Conservation (phyloP, 2,888 invertebrate species). For the Microlaimidae sp. region DNA sequence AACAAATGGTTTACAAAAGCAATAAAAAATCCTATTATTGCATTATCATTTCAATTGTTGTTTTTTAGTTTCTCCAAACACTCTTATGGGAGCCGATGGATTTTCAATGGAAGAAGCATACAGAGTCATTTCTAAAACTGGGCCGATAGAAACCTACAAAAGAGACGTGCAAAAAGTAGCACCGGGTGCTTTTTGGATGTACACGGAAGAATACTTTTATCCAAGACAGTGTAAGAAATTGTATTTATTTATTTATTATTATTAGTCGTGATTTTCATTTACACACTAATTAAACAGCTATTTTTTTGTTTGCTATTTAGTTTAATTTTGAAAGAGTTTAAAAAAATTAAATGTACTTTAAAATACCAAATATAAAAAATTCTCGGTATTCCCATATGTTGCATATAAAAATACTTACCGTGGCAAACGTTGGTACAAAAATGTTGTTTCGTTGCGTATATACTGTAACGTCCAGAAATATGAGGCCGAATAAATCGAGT, state of each 20-base stretch:
- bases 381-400: too few species aligned
- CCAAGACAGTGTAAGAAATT: conserved; percentile 32
- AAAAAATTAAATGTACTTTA: background rate
- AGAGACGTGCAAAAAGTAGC: conserved; percentile 33
- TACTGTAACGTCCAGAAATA: too few species aligned
- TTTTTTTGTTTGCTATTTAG: too few species aligned
- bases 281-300: too few species aligned
- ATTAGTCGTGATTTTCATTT: background rate
- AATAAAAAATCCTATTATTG: background rate
- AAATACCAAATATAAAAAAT: too few species aligned
- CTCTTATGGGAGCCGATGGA: conserved; percentile 34
- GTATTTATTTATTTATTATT: background rate
- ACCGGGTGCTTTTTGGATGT: conserved; percentile 35
- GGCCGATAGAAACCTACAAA: conserved; percentile 35
- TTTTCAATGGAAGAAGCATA: conserved; percentile 36
- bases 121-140: conserved; percentile 30
- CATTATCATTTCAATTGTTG: background rate
- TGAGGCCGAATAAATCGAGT: too few species aligned
- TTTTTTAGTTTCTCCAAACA: conserved; percentile 30
- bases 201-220: conserved; percentile 36
- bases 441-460: too few species aligned
- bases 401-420: too few species aligned
- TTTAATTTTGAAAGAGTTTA: background rate
- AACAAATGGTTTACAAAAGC: too few species aligned
- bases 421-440: too few species aligned